Evolutionary conservation across 2,888 invertebrate species (phyloP), one percentile per base, ranked within the genome.

Genomic region (Himalopsyche kuldschensis): DNA sequence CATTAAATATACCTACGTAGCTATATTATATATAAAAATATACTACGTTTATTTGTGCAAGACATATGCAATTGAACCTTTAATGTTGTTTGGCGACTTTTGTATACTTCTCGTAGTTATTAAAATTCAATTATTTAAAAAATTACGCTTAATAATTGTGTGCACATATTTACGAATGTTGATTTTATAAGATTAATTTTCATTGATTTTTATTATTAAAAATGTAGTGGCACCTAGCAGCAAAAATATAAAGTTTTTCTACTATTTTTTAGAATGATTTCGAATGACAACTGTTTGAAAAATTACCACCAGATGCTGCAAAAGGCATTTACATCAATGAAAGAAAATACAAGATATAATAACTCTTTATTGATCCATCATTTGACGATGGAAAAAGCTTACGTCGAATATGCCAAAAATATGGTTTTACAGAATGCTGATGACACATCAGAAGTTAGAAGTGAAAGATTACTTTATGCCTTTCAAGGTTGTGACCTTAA

Each of bases 401-500:
- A 79, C 41, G 27, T 82, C n/a, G 82, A 82, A 75, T 79, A 79
- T 30, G 79, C 79, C 17, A 82, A 75, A 79, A 24, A 79, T 20
- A 75, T 48, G 32, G 55, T 47, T 63, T 32, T 77, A n/a, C 81
- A 46, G 78, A 78, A 32, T 30, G n/a, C 75, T 48, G 47, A 35
- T 27, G 48, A 77, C 47, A 47, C 32, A n/a, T 31, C 46, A 31
- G 35, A 32, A 48, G 46, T 78, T 11, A 47, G 77, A 31, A 46
- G 31, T 20, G 82, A 82, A 69, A 30, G 63, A 75, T 46, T 82
- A 31, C 69, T 79, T 30, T 82, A 79, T 75, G 82, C 78, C 10
- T 82, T 75, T 35, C 69, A 79, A 75, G 82, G 82, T 20, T 82
- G 82, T 47, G 47, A 82, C 79, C 46, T 82, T 3, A 48, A 76